Conservation (phyloP, 2,888 invertebrate species). For the Pachymerium ferrugineum region DNA sequence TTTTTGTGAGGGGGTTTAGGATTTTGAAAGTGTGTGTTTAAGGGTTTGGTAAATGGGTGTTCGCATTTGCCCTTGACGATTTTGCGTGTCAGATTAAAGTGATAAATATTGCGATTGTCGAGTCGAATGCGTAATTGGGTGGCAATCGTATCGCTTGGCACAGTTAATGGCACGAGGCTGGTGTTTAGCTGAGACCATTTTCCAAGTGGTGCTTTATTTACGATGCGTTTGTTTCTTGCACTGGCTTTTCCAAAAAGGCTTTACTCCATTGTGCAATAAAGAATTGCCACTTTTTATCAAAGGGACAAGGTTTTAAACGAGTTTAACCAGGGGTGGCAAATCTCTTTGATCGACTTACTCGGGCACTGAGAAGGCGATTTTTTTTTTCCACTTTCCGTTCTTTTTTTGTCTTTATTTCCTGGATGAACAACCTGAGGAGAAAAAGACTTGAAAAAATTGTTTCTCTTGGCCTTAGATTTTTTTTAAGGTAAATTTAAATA, state of each 20-base stretch:
- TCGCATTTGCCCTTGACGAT: neutral
- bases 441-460: too few species aligned
- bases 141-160: constrained; percentile 20
- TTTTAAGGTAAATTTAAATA: too few species aligned
- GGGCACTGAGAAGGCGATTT: too few species aligned
- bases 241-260: neutral
- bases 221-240: neutral
- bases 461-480: too few species aligned
- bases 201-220: neutral
- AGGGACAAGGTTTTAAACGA: too few species aligned
- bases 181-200: neutral
- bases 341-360: too few species aligned
- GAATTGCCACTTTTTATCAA: neutral
- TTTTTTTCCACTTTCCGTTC: too few species aligned
- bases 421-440: too few species aligned
- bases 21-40: neutral
- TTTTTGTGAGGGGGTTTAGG: too few species aligned
- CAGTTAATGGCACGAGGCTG: neutral
- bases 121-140: constrained; percentile 29
- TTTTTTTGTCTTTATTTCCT: too few species aligned
- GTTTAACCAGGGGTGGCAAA: too few species aligned
- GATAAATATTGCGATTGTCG: constrained; percentile 23
- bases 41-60: neutral
- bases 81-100: constrained; percentile 31
- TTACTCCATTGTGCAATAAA: neutral